A percentile compares a stretch with the other conserved stretches of the same genome.
These are phyloP conservation scores for Poecilobothrus nobilitatus DNA, from an alignment of 2,888 invertebrate genomes.

Conservation along the genomic window DNA sequence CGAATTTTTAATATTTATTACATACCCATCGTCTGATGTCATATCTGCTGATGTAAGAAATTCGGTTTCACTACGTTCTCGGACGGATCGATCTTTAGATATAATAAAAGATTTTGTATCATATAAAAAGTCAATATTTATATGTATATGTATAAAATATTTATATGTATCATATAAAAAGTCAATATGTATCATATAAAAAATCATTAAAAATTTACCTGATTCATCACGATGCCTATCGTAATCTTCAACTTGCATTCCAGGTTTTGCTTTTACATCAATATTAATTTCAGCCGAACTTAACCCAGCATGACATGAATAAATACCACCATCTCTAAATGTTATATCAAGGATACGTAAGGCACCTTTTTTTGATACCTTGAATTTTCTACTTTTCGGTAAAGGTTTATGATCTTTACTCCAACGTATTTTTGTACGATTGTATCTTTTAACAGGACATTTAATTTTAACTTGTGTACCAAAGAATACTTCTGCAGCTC, in stretches of 20 bases:
- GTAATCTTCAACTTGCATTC: constrained; percentile 72
- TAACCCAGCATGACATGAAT: constrained; percentile 77
- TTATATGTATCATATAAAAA: not conserved
- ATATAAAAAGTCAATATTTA: not conserved
- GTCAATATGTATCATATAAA: not conserved
- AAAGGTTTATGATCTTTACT: constrained; percentile 74
- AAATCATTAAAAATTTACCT: constrained; percentile 28
- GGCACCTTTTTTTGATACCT: constrained; percentile 85
- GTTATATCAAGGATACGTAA: constrained; percentile 74
- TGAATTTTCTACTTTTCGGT: constrained; percentile 70
- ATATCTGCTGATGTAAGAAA: constrained; percentile 42
- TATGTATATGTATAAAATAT: not conserved
- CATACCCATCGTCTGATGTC: constrained; percentile 38
- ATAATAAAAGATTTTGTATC: not conserved
- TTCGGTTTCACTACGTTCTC: constrained; percentile 40
- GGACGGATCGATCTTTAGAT: constrained; percentile 37
- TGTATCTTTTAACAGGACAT: constrained; percentile 78
- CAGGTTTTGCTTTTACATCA: constrained; percentile 70
- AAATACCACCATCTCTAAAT: constrained; percentile 73
- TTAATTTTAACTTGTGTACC: constrained; percentile 89
- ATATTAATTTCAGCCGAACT: constrained; percentile 73
- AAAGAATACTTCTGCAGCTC: constrained; percentile 79
- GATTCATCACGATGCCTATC: constrained; percentile 47
- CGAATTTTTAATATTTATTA: constrained; percentile 4
- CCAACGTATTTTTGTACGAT: constrained; percentile 80